Percentiles rank a stretch among this genome's conserved stretches.
Evolutionary conservation across 2,888 invertebrate genomes (phyloP).

Genomic region (Nymphalis polychloros): DNA sequence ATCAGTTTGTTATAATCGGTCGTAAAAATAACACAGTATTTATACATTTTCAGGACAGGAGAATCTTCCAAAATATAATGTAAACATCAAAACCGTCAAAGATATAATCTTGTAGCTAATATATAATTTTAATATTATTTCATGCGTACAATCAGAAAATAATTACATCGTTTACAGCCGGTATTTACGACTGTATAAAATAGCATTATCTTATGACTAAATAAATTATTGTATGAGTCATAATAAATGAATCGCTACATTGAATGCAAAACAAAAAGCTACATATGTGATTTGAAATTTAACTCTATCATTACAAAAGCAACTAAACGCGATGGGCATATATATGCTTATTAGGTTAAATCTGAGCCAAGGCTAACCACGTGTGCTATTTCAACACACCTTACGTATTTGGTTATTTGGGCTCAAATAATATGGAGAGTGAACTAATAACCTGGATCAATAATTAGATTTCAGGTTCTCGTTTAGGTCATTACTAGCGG

Average conservation of each 20-base stretch:
- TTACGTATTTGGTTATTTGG: conserved; percentile 2
- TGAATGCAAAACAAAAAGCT: neutral
- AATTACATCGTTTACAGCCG: no score
- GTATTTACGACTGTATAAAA: no score
- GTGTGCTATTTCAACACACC: conserved; percentile 42
- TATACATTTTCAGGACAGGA: no score
- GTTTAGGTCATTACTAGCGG: no score
- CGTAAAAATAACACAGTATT: no score
- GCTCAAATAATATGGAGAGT: conserved; percentile 11
- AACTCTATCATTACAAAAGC: conserved; percentile 26
- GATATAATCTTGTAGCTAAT: no score
- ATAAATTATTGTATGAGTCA: neutral
- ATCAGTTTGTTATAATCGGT: no score
- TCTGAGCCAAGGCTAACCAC: conserved; percentile 46
- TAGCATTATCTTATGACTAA: no score
- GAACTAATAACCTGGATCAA: conserved; percentile 2
- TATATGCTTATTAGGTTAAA: conserved; percentile 29
- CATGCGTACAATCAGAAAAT: no score
- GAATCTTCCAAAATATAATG: no score
- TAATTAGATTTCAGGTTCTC: neutral
- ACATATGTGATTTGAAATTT: conserved; percentile 12
- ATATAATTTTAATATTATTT: no score
- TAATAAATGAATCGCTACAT: neutral
- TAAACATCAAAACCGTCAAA: no score
- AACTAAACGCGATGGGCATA: conserved; percentile 14